Conservation (phyloP, 1,140 invertebrate species). For the Camponotus vicinus region DNA sequence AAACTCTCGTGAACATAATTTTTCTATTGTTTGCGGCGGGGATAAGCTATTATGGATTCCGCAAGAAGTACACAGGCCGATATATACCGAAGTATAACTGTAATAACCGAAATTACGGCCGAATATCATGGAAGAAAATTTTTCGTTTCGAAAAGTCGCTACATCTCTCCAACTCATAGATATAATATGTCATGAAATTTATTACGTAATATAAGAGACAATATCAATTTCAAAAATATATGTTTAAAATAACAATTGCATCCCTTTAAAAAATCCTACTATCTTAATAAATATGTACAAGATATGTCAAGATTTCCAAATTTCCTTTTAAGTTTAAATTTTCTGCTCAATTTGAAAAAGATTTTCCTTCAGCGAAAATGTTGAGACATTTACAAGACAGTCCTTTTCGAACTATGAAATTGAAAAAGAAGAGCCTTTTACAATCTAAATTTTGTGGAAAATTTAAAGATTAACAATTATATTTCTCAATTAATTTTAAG, state of each 20-base stretch:
- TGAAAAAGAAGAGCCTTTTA: no score
- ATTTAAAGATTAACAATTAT: no score
- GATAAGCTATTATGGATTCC: slow-evolving; percentile 81
- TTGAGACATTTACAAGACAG: no score
- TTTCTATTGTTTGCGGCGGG: slow-evolving; percentile 84
- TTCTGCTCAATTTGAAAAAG: no score
- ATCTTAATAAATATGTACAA: neutral
- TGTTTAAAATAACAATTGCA: neutral
- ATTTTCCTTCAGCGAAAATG: no score
- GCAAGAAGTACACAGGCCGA: slow-evolving; percentile 73
- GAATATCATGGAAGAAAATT: slow-evolving; percentile 62
- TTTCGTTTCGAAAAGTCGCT: slow-evolving; percentile 4
- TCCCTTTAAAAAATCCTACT: neutral
- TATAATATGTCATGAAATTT: slow-evolving; percentile 24
- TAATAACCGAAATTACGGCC: slow-evolving; percentile 81
- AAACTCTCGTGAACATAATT: slow-evolving; percentile 86
- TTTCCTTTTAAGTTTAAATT: no score
- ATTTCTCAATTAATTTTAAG: no score
- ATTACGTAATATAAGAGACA: neutral
- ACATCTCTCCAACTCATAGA: neutral
- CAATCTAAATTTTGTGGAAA: no score
- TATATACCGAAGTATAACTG: slow-evolving; percentile 74
- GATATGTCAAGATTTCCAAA: no score
- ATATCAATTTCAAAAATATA: neutral
- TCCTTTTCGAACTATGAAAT: no score